A percentile compares a stretch with the other conserved stretches of the same genome.
These are phyloP conservation scores for Ostrea edulis DNA, from an alignment of 1,140 invertebrate genomes.

Conservation along the genomic window DNA sequence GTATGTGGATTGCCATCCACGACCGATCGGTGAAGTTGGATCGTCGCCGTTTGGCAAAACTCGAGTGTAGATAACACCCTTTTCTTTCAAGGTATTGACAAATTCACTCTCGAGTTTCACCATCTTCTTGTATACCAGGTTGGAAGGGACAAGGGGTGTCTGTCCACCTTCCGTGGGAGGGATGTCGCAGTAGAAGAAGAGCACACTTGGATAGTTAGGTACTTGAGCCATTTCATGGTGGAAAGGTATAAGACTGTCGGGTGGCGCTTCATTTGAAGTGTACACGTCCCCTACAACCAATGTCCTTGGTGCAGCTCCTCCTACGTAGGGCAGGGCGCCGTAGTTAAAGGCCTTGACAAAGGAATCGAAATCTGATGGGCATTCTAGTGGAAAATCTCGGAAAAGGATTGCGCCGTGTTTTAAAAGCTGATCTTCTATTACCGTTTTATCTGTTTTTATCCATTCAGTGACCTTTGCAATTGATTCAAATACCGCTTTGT, in stretches of 20 bases:
- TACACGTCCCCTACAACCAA: slow-evolving; percentile 68
- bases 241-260: slow-evolving; percentile 70
- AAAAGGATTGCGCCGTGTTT: slow-evolving; percentile 72
- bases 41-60: slow-evolving; percentile 68
- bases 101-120: slow-evolving; percentile 59
- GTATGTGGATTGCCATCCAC: slow-evolving; percentile 72
- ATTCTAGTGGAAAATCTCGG: slow-evolving; percentile 67
- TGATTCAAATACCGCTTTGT: slow-evolving; percentile 11
- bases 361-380: slow-evolving; percentile 66
- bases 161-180: slow-evolving; percentile 67
- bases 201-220: slow-evolving; percentile 65
- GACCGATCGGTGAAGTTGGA: slow-evolving; percentile 63
- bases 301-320: slow-evolving; percentile 67
- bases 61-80: slow-evolving; percentile 67
- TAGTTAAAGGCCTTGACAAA: slow-evolving; percentile 69
- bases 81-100: slow-evolving; percentile 62
- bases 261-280: slow-evolving; percentile 74
- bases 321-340: slow-evolving; percentile 69
- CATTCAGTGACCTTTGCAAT: slow-evolving; percentile 31
- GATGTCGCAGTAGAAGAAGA: slow-evolving; percentile 73
- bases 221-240: slow-evolving; percentile 76
- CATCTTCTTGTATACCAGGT: slow-evolving; percentile 67
- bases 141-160: slow-evolving; percentile 69
- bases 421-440: slow-evolving; percentile 62
- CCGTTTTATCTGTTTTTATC: slow-evolving; percentile 57